Evolutionary conservation across 1,140 invertebrate genomes (phyloP), one percentile per base, ranked within the genome.

Genomic region (Coptotermes formosanus): DNA sequence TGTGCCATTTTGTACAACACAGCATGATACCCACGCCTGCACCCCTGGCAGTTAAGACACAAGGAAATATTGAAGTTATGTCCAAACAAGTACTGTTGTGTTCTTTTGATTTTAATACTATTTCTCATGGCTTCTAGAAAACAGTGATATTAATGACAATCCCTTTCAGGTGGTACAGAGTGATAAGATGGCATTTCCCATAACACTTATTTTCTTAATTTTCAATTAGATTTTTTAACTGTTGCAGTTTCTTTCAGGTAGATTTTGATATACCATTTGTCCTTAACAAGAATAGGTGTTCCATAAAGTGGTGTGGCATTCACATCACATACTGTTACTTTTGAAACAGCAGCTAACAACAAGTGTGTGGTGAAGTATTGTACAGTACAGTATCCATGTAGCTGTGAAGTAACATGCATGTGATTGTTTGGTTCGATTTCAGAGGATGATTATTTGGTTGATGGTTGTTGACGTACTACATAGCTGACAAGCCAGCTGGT

Each of bases 271-370:
- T 82, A 84, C 55, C n/a, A 45, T 83, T 87, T 85, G 30, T 86
- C 85, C 55, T 83, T 82, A 75, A 85, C 83, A 88, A 87, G 86
- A 85, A 87, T 88, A 87, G 87, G 87, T 88, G 87, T 88, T 87
- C 87, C 87, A 88, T 88, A 88, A 88, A 87, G 86, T 88, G 86
- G 52, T 85, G 82, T 87, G 87, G 75, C 85, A 87, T 82, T 69
- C 59, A 85, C 83, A 59, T 45, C 83, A 75, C 64, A 75, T 75
- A n/a, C n/a, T 75, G 64, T 75, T 30, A 75, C 64, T 75, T 75
- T 64, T 75, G 3, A 75, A 75, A 75, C 25, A 75, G 64, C 64
- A 75, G 64, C 64, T 75, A 75, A 75, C 64, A 30, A 75, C 64
- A 75, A 75, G 25, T 75, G 64, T 75, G 25, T 75, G 64, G 64